Conservation (phyloP, 2,113 vertebrate species). For the Condylura cristata region DNA sequence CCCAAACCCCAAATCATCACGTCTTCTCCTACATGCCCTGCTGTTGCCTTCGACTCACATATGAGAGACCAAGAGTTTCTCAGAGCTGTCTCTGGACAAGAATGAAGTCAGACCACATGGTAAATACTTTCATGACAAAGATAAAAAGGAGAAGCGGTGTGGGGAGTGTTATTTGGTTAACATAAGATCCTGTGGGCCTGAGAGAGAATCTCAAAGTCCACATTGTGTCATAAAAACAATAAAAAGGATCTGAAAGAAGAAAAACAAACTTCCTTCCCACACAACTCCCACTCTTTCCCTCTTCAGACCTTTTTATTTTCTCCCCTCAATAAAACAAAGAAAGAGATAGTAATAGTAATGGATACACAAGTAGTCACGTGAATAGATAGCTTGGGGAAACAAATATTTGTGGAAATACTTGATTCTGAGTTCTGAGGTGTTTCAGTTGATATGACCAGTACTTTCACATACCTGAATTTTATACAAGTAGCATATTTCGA, state of each 20-base stretch:
- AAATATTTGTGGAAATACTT: not conserved
- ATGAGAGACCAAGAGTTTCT: not conserved
- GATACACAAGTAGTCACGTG: not conserved
- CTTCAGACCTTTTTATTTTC: not conserved
- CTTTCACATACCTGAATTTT: not conserved
- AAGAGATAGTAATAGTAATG: not conserved
- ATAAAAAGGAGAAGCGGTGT: not conserved
- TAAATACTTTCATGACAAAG: not conserved
- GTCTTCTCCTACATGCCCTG: not conserved
- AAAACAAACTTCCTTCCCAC: constrained; percentile 52
- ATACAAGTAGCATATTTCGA: not conserved
- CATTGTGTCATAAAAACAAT: not conserved
- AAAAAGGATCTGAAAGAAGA: not conserved
- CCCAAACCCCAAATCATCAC: not conserved
- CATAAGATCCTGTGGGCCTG: not conserved
- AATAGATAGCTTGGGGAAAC: not conserved
- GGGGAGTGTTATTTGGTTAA: not conserved
- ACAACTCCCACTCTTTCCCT: not conserved
- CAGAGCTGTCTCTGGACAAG: not conserved
- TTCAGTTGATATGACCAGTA: not conserved
- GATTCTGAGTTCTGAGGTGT: not conserved
- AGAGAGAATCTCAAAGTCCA: not conserved
- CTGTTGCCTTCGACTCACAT: not conserved
- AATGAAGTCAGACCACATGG: not conserved
- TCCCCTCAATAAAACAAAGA: not conserved